Conservation (phyloP, 1,140 invertebrate genomes). For the Zophobas atratus region DNA sequence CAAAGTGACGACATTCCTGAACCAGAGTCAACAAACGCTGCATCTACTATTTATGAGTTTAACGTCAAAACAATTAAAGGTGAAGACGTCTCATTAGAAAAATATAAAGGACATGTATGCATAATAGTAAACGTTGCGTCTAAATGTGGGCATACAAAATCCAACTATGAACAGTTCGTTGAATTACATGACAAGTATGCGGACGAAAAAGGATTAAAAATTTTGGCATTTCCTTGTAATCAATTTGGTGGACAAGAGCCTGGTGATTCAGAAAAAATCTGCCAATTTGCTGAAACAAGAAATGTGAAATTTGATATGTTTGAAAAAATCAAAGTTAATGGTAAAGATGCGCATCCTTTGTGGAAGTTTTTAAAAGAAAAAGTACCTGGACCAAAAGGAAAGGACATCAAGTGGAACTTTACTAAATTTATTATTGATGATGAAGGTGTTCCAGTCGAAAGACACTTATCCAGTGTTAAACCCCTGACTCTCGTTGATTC, state of each 20-base stretch:
- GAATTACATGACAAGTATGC: slow-evolving; percentile 80
- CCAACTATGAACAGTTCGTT: slow-evolving; percentile 83
- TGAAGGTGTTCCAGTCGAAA: slow-evolving; percentile 85
- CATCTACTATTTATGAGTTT: slow-evolving; percentile 82
- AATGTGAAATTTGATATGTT: slow-evolving; percentile 86
- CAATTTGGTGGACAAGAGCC: slow-evolving; percentile 91
- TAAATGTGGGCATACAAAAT: slow-evolving; percentile 85
- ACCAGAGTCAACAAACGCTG: slow-evolving; percentile 70
- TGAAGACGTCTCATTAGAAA: slow-evolving; percentile 78
- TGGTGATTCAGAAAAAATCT: slow-evolving; percentile 79
- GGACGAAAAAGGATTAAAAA: slow-evolving; percentile 76
- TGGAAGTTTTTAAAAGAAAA: slow-evolving; percentile 80
- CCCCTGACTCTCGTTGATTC: slow-evolving; percentile 77
- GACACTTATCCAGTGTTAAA: slow-evolving; percentile 82
- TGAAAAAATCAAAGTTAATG: slow-evolving; percentile 89
- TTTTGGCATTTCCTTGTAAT: slow-evolving; percentile 93
- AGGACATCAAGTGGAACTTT: slow-evolving; percentile 95
- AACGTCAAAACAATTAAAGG: slow-evolving; percentile 81
- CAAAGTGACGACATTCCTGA: slow-evolving; percentile 8
- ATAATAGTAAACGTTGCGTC: slow-evolving; percentile 91
- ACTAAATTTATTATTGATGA: slow-evolving; percentile 94
- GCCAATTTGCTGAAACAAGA: slow-evolving; percentile 78
- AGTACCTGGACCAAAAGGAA: slow-evolving; percentile 32
- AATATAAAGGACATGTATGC: slow-evolving; percentile 79
- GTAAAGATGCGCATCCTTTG: slow-evolving; percentile 85